These are phyloP conservation scores for Eulemur rubriventer DNA, from an alignment of 2,797 vertebrate species.

Conservation along the genomic window DNA sequence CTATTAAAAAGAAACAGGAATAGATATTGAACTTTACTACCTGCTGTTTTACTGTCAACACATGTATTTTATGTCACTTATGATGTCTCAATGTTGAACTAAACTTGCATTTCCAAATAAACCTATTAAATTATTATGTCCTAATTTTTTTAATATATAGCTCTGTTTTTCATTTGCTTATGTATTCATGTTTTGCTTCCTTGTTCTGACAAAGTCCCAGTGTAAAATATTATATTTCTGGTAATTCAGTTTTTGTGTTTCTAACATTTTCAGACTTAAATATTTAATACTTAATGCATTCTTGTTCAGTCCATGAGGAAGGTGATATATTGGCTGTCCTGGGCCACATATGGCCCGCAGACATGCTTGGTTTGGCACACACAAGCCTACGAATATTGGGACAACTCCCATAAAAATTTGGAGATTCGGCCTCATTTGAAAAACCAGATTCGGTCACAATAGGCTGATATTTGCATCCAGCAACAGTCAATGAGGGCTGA, in stretches of 20 bases:
- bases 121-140: background rate
- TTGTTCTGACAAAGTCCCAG: background rate
- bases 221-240: background rate
- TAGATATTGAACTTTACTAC: background rate
- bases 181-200: background rate
- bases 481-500: background rate
- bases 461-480: fast-evolving
- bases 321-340: background rate
- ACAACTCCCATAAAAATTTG: background rate
- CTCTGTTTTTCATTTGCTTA: background rate
- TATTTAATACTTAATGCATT: background rate
- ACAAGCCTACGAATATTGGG: background rate
- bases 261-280: background rate
- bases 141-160: background rate
- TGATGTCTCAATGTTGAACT: background rate
- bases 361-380: background rate
- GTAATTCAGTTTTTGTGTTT: background rate
- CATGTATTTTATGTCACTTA: background rate
- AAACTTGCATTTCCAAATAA: background rate
- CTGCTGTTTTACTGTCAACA: background rate
- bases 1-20: background rate
- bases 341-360: background rate
- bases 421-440: background rate
- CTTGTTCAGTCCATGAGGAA: background rate
- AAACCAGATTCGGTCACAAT: background rate